phyloP scores from a whole-genome alignment of 1,140 invertebrate genomes.

The Drosophila albomicans region DNA sequence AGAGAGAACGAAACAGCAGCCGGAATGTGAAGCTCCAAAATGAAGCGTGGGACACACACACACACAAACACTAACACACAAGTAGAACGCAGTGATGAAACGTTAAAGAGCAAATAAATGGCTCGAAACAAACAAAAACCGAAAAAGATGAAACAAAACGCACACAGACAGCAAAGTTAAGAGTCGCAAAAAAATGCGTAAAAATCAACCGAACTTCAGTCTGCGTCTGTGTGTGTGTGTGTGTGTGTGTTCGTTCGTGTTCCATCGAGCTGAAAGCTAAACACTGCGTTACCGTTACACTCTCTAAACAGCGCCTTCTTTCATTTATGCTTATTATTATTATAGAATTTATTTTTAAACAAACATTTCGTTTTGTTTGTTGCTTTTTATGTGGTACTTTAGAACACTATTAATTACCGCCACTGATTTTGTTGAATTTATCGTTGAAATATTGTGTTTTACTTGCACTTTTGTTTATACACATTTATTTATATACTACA shows the following conservation, averaged over 20 bases:
- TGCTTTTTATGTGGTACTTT: constrained; percentile 5
- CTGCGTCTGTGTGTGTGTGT: background rate
- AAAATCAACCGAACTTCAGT: constrained; percentile 24
- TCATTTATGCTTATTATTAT: constrained; percentile 9
- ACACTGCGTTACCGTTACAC: constrained; percentile 26
- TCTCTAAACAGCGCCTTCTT: background rate
- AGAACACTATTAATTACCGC: constrained; percentile 6
- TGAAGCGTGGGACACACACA: constrained; percentile 17
- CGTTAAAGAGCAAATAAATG: constrained; percentile 82
- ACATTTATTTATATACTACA: constrained; percentile 33
- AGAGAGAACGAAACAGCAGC: constrained; percentile 41
- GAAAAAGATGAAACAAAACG: constrained; percentile 60
- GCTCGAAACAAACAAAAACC: constrained; percentile 68
- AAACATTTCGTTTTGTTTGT: constrained; percentile 10
- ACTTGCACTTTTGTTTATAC: constrained; percentile 49
- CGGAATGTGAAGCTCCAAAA: constrained; percentile 63
- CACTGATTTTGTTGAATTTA: constrained; percentile 29
- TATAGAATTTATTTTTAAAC: constrained; percentile 25
- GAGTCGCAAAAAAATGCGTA: constrained; percentile 24
- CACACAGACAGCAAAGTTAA: constrained; percentile 52
- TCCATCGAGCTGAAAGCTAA: constrained; percentile 21
- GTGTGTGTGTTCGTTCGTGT: constrained; percentile 5
- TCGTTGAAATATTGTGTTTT: constrained; percentile 42
- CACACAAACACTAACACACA: background rate
- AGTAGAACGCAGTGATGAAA: constrained; percentile 50